Base-by-base conservation (phyloP, 2,888 invertebrate genomes). In the Watsonalla cultraria region DNA sequence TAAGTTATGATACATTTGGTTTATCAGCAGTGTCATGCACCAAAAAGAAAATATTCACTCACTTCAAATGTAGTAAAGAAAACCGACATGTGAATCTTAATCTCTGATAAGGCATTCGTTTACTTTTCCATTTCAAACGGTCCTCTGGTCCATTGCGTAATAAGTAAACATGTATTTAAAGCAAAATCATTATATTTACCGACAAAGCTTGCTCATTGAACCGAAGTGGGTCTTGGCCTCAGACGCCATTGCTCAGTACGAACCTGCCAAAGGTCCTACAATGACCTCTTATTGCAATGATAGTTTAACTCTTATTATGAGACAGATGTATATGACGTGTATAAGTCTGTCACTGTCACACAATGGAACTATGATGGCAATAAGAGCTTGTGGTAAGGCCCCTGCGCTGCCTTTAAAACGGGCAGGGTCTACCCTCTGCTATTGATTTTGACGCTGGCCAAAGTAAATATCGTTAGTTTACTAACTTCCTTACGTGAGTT, bases 211-310 rank as follows among this genome's bases (percentile, higher is more conserved):
- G 49, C 37, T 37, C 49, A 37, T 49, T 49, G 39, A 49, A 49
- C 15, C 49, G 13, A 49, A 37, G 49, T 49, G 49, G 49, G 49
- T 49, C 49, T 49, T 49, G 49, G 49, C 49, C 49, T 49, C 49
- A 49, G 49, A 39, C 49, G 49, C 39, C 11, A 49, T 49, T 49
- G 37, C 47, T 34, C 49, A 37, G 49, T 49, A 37, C 49, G 15
- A 11, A 13, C 37, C 35, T 37, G 37, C 42, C 2, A 24, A 4
- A 4, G 24, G 24, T 4, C 24, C 24, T 24, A 24, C 24, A 1
- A 24, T 24, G 24, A 24, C 24, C 24, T 24, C 24, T 24, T 24
- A 24, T 24, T 24, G 24, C 4, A 1, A 24, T 24, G 24, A 24
- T 24, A 24, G 24, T 24, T 24, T 24, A 24, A 24, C 24, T 24